Conservation (phyloP, 2,113 vertebrate species). For the Brienomyrus brachyistius region DNA sequence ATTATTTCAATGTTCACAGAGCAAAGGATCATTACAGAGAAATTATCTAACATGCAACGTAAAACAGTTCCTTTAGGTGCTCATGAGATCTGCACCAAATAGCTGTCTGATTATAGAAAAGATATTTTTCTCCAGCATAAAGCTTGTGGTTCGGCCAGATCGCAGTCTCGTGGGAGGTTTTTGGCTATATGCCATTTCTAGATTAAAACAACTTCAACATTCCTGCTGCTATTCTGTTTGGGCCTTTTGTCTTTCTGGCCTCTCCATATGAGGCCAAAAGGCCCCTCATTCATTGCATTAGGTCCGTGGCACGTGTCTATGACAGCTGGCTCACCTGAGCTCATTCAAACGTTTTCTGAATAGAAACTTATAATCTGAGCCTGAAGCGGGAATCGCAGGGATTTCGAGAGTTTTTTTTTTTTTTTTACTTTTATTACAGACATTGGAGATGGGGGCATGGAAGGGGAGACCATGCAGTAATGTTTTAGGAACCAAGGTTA, state of each 20-base stretch:
- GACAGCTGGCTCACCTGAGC: background rate
- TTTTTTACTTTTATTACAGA: background rate
- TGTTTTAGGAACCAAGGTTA: background rate
- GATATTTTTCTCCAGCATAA: constrained; percentile 27
- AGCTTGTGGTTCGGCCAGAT: constrained; percentile 42
- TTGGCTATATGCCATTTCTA: constrained; percentile 38
- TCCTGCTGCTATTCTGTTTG: constrained; percentile 32
- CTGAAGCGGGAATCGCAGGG: background rate
- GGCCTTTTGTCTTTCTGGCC: background rate
- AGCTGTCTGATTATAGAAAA: constrained; percentile 43
- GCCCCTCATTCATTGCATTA: background rate
- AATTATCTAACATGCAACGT: background rate
- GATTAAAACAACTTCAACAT: constrained; percentile 41
- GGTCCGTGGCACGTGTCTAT: background rate
- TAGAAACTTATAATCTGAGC: background rate
- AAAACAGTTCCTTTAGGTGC: background rate
- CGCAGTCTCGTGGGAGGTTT: constrained; percentile 45
- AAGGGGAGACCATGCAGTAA: background rate
- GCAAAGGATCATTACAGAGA: background rate
- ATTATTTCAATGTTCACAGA: constrained; percentile 2
- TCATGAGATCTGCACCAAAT: constrained; percentile 41
- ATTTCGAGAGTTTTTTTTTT: background rate
- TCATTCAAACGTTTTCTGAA: background rate
- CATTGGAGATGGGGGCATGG: background rate
- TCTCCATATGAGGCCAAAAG: background rate